Conservation (phyloP, 92 coral and sea anemone genomes). For the Porites divaricata region DNA sequence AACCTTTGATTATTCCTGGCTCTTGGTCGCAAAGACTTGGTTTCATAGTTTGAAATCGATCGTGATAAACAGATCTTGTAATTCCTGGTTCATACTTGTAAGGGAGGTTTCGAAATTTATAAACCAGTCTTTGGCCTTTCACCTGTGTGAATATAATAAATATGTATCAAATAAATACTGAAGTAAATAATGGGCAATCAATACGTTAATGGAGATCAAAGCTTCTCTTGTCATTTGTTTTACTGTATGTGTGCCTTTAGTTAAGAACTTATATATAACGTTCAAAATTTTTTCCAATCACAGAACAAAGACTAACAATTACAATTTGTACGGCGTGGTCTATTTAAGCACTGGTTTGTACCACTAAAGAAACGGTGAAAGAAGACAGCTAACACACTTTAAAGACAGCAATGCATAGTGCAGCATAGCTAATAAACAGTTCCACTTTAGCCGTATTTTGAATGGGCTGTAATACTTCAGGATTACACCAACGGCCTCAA, state of each 20-base stretch:
- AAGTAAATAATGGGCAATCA: no score
- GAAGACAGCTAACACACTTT: no score
- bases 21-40: neutral
- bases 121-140: constrained; percentile 83
- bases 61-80: constrained; percentile 13
- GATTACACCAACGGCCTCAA: neutral
- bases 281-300: neutral
- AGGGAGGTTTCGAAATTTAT: constrained; percentile 81
- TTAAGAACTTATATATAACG: neutral
- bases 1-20: neutral
- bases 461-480: neutral
- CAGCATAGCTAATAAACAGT: neutral
- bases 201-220: neutral
- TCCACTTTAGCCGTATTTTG: neutral
- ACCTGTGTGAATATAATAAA: constrained; percentile 53
- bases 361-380: no score
- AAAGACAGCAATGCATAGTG: neutral
- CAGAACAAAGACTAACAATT: neutral
- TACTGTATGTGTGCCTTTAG: neutral
- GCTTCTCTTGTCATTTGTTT: neutral
- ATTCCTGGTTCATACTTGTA: constrained; percentile 77
- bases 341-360: no score
- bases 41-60: neutral
- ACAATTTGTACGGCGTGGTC: neutral
- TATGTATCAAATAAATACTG: neutral